These are phyloP conservation scores for Dolichotis patagonum DNA, from an alignment of 2,113 vertebrate genomes.

Conservation along the genomic window DNA sequence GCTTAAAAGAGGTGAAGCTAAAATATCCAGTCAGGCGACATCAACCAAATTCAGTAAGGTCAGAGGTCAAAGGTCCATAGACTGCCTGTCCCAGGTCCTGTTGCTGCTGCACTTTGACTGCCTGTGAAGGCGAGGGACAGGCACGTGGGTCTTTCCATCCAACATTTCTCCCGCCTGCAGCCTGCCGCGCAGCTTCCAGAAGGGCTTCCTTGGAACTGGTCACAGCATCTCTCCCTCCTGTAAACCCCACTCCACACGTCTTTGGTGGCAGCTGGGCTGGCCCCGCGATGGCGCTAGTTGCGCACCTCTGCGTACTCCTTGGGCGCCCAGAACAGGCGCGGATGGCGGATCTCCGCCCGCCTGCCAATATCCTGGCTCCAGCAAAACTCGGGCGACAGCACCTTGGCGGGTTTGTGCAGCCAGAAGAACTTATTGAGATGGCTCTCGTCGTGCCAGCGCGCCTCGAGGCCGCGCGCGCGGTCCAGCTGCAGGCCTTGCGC, in stretches of 20 bases:
- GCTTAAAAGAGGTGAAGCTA: background rate
- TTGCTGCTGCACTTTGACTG: background rate
- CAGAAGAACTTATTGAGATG: slow-evolving; percentile 90
- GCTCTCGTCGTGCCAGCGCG: slow-evolving; percentile 90
- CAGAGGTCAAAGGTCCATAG: background rate
- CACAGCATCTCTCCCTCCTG: background rate
- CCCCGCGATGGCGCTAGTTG: background rate
- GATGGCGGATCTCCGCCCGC: slow-evolving; percentile 39
- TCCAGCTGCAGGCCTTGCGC: slow-evolving; percentile 82
- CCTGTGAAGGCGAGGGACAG: background rate
- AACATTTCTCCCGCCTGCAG: background rate
- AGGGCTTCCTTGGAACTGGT: background rate
- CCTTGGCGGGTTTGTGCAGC: slow-evolving; percentile 86
- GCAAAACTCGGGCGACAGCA: slow-evolving; percentile 91
- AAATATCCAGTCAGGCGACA: background rate
- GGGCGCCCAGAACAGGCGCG: slow-evolving; percentile 74
- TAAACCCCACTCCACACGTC: rapidly evolving
- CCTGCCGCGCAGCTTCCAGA: background rate
- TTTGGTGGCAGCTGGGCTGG: background rate
- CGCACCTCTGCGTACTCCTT: slow-evolving; percentile 68
- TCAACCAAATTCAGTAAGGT: background rate
- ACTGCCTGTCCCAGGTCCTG: background rate
- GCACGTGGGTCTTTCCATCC: background rate
- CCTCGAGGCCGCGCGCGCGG: slow-evolving; percentile 85
- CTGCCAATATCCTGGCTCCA: slow-evolving; percentile 75